Conservation (phyloP, 2,888 invertebrate species). For the Lepeophtheirus nordmannii region DNA sequence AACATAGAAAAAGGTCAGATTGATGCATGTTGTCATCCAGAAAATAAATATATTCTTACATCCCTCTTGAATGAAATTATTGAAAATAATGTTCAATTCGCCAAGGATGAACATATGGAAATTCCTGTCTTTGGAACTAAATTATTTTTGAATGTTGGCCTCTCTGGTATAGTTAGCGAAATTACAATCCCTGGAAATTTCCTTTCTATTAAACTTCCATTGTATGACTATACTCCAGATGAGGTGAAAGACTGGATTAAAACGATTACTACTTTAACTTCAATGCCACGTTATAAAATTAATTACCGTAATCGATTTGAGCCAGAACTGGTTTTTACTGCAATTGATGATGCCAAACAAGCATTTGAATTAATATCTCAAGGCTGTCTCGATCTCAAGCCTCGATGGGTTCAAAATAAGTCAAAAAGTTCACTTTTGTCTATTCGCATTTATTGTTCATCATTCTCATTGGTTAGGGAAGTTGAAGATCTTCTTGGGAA, state of each 20-base stretch:
- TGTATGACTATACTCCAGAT: neutral
- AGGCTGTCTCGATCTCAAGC: neutral
- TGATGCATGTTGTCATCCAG: neutral
- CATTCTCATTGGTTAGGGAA: too few relatives aligned
- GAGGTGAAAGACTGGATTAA: neutral
- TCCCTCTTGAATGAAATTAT: neutral
- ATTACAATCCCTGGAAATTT: neutral
- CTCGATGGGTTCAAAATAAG: neutral
- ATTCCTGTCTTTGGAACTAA: neutral
- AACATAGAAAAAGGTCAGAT: neutral
- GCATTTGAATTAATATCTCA: too few relatives aligned
- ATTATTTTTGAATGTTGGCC: neutral
- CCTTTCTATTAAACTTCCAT: neutral
- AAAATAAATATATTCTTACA: neutral
- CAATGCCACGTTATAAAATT: too few relatives aligned
- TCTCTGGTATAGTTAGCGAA: neutral
- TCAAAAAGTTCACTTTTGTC: neutral
- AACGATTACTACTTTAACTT: neutral
- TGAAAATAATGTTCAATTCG: neutral
- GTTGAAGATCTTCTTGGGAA: too few relatives aligned
- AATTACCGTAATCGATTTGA: too few relatives aligned
- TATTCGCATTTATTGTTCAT: too few relatives aligned
- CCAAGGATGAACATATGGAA: neutral
- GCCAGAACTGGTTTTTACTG: too few relatives aligned
- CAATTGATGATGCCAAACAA: too few relatives aligned